Percentiles rank a stretch among this genome's conserved stretches.
Conservation (phyloP, 2,888 invertebrate genomes). For the Baronia brevicornis region DNA sequence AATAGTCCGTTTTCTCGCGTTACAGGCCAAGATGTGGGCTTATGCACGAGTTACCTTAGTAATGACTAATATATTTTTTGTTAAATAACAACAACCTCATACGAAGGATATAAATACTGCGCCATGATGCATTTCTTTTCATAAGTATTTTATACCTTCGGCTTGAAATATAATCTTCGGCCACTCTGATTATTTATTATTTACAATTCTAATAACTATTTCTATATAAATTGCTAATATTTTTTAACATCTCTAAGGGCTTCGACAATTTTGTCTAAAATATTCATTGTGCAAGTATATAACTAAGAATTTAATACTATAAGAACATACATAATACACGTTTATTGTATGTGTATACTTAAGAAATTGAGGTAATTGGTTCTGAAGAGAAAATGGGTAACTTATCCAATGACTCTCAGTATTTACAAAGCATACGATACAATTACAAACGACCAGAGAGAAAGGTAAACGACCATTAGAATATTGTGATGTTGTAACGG, state of each 20-base stretch:
- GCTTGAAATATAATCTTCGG: constrained; percentile 3
- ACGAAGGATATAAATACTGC: constrained; percentile 47
- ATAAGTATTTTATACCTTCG: constrained; percentile 3
- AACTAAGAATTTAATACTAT: constrained; percentile 60
- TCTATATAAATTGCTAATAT: constrained; percentile 41
- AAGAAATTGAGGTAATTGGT: constrained; percentile 75
- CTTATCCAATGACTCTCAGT: constrained; percentile 70
- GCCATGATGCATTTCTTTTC: constrained; percentile 38
- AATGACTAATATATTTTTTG: constrained; percentile 43
- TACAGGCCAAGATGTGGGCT: constrained; percentile 39
- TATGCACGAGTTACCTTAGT: constrained; percentile 35
- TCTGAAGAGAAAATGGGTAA: constrained; percentile 68
- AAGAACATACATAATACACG: constrained; percentile 49
- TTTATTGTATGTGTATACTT: constrained; percentile 58
- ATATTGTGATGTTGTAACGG: constrained; percentile 29
- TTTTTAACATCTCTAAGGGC: constrained; percentile 35
- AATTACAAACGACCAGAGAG: constrained; percentile 18
- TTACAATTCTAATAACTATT: constrained; percentile 52
- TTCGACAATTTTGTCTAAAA: constrained; percentile 37
- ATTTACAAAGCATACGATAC: constrained; percentile 51
- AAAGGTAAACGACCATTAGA: constrained; percentile 22
- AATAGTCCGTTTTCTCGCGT: constrained; percentile 11
- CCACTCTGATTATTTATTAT: constrained; percentile 33
- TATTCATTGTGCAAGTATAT: constrained; percentile 43
- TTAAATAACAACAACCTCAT: constrained; percentile 43